These are phyloP conservation scores for Blastomussa wellsi DNA, from an alignment of 92 coral and sea anemone genomes.

Conservation along the genomic window DNA sequence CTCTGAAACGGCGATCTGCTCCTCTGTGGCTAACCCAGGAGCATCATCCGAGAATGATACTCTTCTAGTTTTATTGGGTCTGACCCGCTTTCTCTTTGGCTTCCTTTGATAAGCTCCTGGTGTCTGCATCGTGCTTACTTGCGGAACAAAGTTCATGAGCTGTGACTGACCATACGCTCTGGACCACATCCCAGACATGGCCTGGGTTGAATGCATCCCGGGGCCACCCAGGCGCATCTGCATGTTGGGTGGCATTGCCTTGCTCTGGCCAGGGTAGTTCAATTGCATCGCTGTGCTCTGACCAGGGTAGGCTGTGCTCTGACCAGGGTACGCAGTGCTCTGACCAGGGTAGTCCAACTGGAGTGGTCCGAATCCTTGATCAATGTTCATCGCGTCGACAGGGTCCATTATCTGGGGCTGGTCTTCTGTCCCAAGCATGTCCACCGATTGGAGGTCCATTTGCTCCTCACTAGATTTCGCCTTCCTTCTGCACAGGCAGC, in stretches of 20 bases:
- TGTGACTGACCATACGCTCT: constrained; percentile 21
- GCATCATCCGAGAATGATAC: constrained; percentile 1
- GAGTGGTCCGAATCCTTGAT: not conserved
- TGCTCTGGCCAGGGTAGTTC: constrained; percentile 1
- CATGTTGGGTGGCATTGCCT: constrained; percentile 10
- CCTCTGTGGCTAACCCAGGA: not conserved
- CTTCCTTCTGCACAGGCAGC: constrained; percentile 25
- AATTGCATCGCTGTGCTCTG: not conserved
- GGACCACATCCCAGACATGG: constrained; percentile 31
- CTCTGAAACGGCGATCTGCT: too few species aligned
- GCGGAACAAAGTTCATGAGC: not conserved
- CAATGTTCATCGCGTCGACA: too few species aligned
- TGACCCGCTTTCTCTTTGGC: not conserved
- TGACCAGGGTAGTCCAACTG: not conserved
- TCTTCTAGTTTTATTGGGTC: not conserved
- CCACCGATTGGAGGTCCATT: constrained; percentile 7
- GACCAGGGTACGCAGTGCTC: not conserved
- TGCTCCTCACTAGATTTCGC: not conserved
- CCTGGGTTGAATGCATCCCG: constrained; percentile 20
- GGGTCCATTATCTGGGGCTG: not conserved
- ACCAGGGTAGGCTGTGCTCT: constrained; percentile 3
- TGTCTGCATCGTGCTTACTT: constrained; percentile 3
- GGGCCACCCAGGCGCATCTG: constrained; percentile 23
- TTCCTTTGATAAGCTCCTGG: not conserved
- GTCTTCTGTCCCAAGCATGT: not conserved